Evolutionary conservation across 2,888 invertebrate genomes (phyloP).

Genomic region (Drosophila longiperda): DNA sequence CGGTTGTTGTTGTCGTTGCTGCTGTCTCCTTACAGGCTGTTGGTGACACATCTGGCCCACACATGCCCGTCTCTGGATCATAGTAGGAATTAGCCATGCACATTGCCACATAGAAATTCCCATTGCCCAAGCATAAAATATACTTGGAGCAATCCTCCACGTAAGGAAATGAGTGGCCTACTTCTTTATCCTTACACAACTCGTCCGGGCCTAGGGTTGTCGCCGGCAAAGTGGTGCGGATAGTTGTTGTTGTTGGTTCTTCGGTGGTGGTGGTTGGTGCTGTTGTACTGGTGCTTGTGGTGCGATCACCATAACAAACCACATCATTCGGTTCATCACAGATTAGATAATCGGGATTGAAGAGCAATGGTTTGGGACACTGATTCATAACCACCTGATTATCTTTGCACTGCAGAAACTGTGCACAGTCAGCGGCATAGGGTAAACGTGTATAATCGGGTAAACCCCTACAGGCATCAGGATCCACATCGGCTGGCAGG

Average conservation of each 20-base stretch:
- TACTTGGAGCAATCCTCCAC: constrained; percentile 62
- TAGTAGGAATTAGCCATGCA: constrained; percentile 65
- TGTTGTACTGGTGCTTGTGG: constrained; percentile 36
- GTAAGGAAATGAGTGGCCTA: constrained; percentile 54
- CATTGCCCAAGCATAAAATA: constrained; percentile 62
- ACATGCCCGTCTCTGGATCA: constrained; percentile 61
- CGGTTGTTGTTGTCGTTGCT: constrained; percentile 31
- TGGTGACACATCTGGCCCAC: constrained; percentile 63
- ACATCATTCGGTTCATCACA: constrained; percentile 66
- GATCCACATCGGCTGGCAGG: constrained; percentile 55
- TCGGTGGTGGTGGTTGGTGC: constrained; percentile 36
- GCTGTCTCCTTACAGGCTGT: constrained; percentile 56
- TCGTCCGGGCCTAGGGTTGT: constrained; percentile 52
- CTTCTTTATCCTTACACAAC: constrained; percentile 40
- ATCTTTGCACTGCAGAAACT: constrained; percentile 65
- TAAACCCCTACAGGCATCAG: constrained; percentile 39
- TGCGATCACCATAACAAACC: constrained; percentile 60
- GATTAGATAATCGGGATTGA: constrained; percentile 62
- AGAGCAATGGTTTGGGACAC: constrained; percentile 60
- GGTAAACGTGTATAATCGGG: constrained; percentile 56
- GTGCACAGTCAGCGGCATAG: constrained; percentile 66
- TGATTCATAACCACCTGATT: constrained; percentile 41
- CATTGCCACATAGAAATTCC: constrained; percentile 34
- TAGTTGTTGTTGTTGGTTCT: constrained; percentile 33
- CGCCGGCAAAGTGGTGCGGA: constrained; percentile 29